Conservation (phyloP, 2,113 vertebrate species). For the Neotragus pygmaeus region DNA sequence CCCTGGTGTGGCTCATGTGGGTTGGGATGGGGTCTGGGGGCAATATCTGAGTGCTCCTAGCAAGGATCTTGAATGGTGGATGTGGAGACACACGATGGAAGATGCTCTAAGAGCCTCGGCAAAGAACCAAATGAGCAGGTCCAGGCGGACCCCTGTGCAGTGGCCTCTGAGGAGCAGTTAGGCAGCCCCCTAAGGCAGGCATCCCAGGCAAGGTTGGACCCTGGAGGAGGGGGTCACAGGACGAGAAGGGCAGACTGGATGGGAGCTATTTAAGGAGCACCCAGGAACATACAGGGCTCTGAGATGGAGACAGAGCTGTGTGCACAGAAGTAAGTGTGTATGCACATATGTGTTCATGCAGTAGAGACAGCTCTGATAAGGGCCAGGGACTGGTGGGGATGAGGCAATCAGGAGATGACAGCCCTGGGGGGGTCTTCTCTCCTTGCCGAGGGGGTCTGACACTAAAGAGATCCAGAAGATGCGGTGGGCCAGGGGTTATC, state of each 20-base stretch:
- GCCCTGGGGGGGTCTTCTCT: background rate
- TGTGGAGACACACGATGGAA: background rate
- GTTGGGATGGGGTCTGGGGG: background rate
- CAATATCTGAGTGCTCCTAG: background rate
- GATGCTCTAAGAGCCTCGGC: background rate
- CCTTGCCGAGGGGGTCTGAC: background rate
- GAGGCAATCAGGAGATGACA: background rate
- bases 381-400: background rate
- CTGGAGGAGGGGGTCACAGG: background rate
- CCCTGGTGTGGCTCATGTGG: background rate
- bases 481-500: background rate
- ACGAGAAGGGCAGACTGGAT: fast-evolving
- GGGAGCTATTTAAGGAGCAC: background rate
- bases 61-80: background rate
- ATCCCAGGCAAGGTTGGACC: background rate
- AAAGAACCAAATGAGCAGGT: background rate
- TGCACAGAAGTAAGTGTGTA: fast-evolving
- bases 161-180: background rate
- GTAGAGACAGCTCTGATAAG: background rate
- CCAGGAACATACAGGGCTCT: background rate
- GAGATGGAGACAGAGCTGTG: background rate
- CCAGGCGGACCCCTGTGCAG: background rate
- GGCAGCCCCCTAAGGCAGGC: background rate
- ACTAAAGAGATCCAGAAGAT: background rate
- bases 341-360: fast-evolving